Percentiles rank a stretch among this genome's conserved stretches.
Evolutionary conservation across 1,140 invertebrate species (phyloP).

Genomic region (Trachymyrmex cornetzi): DNA sequence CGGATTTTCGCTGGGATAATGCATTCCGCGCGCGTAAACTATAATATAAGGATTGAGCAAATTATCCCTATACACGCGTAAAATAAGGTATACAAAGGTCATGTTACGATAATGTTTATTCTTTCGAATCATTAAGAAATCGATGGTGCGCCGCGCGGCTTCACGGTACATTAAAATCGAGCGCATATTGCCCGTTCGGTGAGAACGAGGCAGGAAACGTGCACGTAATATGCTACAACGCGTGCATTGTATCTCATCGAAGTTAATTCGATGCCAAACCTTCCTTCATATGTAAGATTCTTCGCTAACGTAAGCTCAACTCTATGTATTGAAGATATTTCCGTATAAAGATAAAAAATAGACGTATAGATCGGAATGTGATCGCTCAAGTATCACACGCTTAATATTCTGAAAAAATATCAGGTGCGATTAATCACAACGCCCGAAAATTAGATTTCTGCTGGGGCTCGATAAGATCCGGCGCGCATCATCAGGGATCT

Average conservation of each 20-base stretch:
- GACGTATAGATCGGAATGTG: background rate
- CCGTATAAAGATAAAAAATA: background rate
- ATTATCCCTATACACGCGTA: conserved; percentile 41
- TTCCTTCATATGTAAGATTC: background rate
- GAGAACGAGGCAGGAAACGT: conserved; percentile 33
- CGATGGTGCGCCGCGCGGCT: background rate
- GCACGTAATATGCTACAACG: background rate
- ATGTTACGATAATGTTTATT: conserved; percentile 53
- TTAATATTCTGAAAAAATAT: conserved; percentile 46
- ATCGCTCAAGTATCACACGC: conserved; percentile 38
- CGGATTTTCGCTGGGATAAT: conserved; percentile 54
- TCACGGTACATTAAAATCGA: conserved; percentile 52
- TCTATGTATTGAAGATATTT: background rate
- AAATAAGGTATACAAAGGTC: conserved; percentile 44
- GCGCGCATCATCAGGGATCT: conserved; percentile 69
- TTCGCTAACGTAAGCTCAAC: background rate
- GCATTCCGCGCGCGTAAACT: conserved; percentile 26
- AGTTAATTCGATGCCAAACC: conserved; percentile 25
- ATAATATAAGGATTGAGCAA: conserved; percentile 43
- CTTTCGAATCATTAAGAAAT: conserved; percentile 55
- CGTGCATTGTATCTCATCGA: conserved; percentile 13
- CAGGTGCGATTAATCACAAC: conserved; percentile 69
- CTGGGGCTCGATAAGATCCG: conserved; percentile 66
- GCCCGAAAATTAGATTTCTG: conserved; percentile 63
- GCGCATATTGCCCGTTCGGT: conserved; percentile 7